These are phyloP conservation scores for Enteromius treurensis DNA, from an alignment of 2,797 vertebrate species.

Conservation along the genomic window DNA sequence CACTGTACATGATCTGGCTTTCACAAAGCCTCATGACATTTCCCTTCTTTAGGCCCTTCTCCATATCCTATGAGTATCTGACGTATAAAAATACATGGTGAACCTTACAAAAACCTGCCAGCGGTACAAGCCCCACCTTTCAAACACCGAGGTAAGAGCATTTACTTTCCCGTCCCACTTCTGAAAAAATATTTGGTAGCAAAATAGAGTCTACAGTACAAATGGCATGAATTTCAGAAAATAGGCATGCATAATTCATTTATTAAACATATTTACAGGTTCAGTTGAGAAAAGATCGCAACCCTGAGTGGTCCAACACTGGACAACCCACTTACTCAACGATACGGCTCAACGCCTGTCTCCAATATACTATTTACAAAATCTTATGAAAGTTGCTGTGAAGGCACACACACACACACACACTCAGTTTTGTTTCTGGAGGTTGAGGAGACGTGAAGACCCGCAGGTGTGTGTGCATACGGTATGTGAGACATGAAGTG, in stretches of 20 bases:
- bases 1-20: slow-evolving; percentile 29
- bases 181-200: slow-evolving; percentile 70
- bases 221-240: slow-evolving; percentile 51
- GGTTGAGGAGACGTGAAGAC: slow-evolving; percentile 6
- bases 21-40: slow-evolving; percentile 42
- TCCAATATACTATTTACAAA: slow-evolving; percentile 30
- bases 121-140: slow-evolving; percentile 41
- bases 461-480: neutral
- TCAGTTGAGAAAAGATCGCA: slow-evolving; percentile 44
- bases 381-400: slow-evolving; percentile 1
- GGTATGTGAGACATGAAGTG: slow-evolving; percentile 7
- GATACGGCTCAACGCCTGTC: neutral
- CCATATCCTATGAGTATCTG: slow-evolving; percentile 42
- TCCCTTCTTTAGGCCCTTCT: slow-evolving; percentile 69
- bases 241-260: slow-evolving; percentile 56
- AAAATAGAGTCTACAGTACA: slow-evolving; percentile 67
- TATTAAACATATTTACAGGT: slow-evolving; percentile 61
- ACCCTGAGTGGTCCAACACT: slow-evolving; percentile 53
- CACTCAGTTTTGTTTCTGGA: slow-evolving; percentile 22
- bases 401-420: slow-evolving; percentile 56
- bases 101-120: slow-evolving; percentile 58
- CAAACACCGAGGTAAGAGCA: slow-evolving; percentile 38
- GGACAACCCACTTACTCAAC: slow-evolving; percentile 12
- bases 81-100: slow-evolving; percentile 63
- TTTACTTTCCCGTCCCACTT: slow-evolving; percentile 25